Percentiles rank a stretch among this genome's conserved stretches.
Evolutionary conservation across 2,888 invertebrate genomes (phyloP).

Genomic region (Luperina nickerlii): DNA sequence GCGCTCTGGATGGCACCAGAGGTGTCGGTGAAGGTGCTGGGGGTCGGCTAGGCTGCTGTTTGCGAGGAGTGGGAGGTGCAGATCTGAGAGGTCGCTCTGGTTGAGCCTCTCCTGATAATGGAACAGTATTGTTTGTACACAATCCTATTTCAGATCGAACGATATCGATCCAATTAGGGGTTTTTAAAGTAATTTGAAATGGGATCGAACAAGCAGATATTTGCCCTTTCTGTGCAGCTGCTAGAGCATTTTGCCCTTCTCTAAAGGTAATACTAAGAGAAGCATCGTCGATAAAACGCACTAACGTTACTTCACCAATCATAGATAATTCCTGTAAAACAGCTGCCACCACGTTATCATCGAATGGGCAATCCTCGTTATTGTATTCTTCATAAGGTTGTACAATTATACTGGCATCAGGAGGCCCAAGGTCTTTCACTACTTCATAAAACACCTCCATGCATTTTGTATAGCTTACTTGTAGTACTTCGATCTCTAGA

Average conservation of each 20-base stretch:
- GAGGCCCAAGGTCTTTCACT: conserved; percentile 96
- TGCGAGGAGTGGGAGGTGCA: conserved; percentile 87
- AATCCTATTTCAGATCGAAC: conserved; percentile 95
- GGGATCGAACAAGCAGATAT: conserved; percentile 92
- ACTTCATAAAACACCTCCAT: conserved; percentile 96
- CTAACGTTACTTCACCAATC: conserved; percentile 97
- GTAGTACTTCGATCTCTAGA: conserved; percentile 96
- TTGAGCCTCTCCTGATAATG: conserved; percentile 91
- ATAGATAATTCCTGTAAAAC: conserved; percentile 95
- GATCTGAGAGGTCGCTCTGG: conserved; percentile 83
- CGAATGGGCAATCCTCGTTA: conserved; percentile 92
- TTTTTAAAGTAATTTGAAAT: conserved; percentile 94
- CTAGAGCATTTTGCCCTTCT: conserved; percentile 96
- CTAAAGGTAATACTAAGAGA: conserved; percentile 98
- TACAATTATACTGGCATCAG: conserved; percentile 98
- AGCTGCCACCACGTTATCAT: conserved; percentile 94
- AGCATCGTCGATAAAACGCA: conserved; percentile 95
- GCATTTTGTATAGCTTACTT: conserved; percentile 94
- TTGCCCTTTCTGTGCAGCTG: conserved; percentile 91
- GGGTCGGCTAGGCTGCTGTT: conserved; percentile 91
- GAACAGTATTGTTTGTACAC: conserved; percentile 95
- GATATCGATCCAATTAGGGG: conserved; percentile 95
- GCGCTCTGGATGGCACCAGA: conserved; percentile 84
- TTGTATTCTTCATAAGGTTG: conserved; percentile 81
- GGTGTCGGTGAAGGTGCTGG: conserved; percentile 91